These are phyloP conservation scores for Acholoe squamosa DNA, from an alignment of 2,888 invertebrate species.

Conservation along the genomic window DNA sequence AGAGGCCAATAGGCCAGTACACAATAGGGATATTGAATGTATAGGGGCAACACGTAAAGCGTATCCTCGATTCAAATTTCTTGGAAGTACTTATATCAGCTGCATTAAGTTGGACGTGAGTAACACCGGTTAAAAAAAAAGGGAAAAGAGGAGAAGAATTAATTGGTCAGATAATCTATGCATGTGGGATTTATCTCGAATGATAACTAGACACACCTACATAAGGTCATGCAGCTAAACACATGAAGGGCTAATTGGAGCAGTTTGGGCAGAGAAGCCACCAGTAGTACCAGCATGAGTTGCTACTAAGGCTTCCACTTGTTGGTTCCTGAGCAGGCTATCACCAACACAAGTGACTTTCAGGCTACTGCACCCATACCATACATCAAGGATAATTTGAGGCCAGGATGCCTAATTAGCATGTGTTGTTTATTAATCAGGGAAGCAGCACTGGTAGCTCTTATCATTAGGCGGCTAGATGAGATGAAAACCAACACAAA, in stretches of 20 bases:
- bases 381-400: constrained; percentile 50
- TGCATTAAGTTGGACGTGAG: background rate
- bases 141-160: background rate
- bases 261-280: background rate
- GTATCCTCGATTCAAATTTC: too few relatives aligned
- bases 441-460: background rate
- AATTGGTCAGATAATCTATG: background rate
- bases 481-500: constrained; percentile 9
- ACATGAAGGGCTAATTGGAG: background rate
- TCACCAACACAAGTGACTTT: background rate
- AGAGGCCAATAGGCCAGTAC: too few relatives aligned
- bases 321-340: background rate
- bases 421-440: constrained; percentile 59
- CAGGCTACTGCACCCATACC: constrained; percentile 6
- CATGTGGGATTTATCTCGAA: background rate
- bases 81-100: too few relatives aligned
- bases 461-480: constrained; percentile 58
- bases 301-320: background rate
- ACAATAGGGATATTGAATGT: too few relatives aligned
- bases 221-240: background rate
- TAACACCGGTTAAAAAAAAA: background rate
- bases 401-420: constrained; percentile 42
- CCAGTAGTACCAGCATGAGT: background rate
- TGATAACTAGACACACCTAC: background rate
- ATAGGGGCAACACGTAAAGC: too few relatives aligned